Evolutionary conservation across 2,797 vertebrate genomes (phyloP).

Genomic region (Poeciliopsis gracilis): DNA sequence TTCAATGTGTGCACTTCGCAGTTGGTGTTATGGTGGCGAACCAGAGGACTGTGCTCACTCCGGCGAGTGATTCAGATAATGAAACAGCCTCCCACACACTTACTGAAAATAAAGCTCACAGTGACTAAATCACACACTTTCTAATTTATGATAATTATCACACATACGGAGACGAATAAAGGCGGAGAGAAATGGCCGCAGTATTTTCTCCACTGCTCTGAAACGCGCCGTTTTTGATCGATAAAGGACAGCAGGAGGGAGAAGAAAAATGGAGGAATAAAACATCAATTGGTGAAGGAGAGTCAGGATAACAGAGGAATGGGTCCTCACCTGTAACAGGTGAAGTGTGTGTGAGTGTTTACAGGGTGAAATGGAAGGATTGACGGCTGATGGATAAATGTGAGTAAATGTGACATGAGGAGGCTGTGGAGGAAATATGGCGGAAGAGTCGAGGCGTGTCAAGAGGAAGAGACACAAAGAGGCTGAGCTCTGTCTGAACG

Average conservation of each 20-base stretch:
- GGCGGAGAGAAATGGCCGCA: constrained; percentile 13
- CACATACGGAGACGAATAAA: neutral
- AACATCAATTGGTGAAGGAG: constrained; percentile 7
- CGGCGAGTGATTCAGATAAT: constrained; percentile 60
- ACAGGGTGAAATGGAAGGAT: constrained; percentile 14
- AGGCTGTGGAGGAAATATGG: neutral
- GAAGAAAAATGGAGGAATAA: neutral
- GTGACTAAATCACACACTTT: constrained; percentile 23
- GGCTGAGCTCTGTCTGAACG: constrained; percentile 20
- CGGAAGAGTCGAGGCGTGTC: neutral
- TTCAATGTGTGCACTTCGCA: constrained; percentile 1
- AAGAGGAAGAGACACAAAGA: constrained; percentile 13
- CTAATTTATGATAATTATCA: constrained; percentile 3
- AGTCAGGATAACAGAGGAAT: constrained; percentile 17
- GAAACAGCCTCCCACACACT: constrained; percentile 45
- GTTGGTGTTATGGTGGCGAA: constrained; percentile 1
- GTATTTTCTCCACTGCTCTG: constrained; percentile 21
- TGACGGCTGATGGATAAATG: neutral
- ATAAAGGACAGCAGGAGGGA: constrained; percentile 14
- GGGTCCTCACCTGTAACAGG: constrained; percentile 7
- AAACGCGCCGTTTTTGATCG: constrained; percentile 21
- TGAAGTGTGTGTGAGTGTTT: constrained; percentile 18
- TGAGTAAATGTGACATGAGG: neutral
- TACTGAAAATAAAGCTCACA: constrained; percentile 7
- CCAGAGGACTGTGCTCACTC: constrained; percentile 45